Evolutionary conservation across 2,797 vertebrate species (phyloP).

Genomic region (Propithecus perrieri): DNA sequence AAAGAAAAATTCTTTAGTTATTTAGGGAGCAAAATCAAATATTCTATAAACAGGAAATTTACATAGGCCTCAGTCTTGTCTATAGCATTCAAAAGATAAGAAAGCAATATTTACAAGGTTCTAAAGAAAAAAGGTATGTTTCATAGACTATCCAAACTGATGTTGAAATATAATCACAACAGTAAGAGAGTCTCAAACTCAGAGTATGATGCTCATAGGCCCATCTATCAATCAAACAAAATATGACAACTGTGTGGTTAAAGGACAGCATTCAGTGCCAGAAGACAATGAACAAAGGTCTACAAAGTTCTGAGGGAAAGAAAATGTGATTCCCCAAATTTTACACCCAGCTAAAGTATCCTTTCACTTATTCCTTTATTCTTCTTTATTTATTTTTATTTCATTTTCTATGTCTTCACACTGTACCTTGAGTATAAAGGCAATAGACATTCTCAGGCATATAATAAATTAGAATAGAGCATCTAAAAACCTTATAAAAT

Average conservation of each 20-base stretch:
- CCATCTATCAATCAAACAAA: not conserved
- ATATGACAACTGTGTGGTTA: not conserved
- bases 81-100: not conserved
- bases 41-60: conserved; percentile 7
- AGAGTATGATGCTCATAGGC: not conserved
- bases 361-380: conserved; percentile 16
- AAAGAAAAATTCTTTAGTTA: not conserved
- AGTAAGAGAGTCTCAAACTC: not conserved
- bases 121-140: not conserved
- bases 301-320: not conserved
- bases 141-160: not conserved
- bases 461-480: not conserved
- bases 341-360: conserved; percentile 48
- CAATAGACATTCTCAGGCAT: not conserved
- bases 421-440: not conserved
- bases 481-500: not conserved
- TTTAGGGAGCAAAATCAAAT: conserved; percentile 20
- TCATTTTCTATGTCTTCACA: not conserved
- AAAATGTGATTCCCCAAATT: not conserved
- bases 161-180: not conserved
- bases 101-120: not conserved
- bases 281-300: not conserved
- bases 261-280: not conserved
- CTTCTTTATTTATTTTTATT: not conserved
- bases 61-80: not conserved